Evolutionary conservation across 2,797 vertebrate species (phyloP).

Genomic region (Potorous gilbertii): DNA sequence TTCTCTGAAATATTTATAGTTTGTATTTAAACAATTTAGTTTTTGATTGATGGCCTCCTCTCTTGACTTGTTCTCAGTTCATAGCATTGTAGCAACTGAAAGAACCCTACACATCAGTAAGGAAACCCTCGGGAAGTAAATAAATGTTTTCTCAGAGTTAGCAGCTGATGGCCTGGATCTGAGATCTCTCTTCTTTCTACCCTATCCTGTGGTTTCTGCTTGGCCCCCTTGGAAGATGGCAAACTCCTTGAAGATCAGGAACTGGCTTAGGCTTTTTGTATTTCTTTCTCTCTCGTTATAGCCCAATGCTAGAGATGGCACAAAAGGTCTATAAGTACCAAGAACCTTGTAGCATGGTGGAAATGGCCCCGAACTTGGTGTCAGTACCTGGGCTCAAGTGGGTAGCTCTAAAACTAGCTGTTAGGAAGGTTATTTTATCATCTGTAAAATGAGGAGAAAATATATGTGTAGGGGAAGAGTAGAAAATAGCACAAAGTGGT

Average conservation of each 20-base stretch:
- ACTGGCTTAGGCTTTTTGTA: neutral
- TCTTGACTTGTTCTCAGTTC: neutral
- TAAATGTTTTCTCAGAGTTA: neutral
- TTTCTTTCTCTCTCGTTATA: neutral
- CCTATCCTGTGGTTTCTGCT: neutral
- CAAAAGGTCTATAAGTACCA: neutral
- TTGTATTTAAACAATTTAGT: neutral
- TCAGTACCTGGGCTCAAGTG: neutral
- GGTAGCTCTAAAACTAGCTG: neutral
- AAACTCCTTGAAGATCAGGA: neutral
- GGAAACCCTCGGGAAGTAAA: neutral
- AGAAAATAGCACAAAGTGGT: neutral
- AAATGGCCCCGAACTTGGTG: neutral
- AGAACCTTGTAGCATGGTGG: neutral
- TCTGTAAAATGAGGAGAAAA: neutral
- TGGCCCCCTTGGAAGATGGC: neutral
- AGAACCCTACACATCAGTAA: neutral
- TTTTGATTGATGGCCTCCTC: neutral
- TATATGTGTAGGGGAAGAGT: neutral
- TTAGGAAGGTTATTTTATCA: neutral
- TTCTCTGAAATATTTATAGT: neutral
- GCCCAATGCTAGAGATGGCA: neutral
- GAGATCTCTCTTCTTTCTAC: neutral
- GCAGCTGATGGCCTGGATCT: neutral
- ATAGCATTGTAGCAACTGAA: neutral